These are phyloP conservation scores for Leptonema lineaticorne DNA, from an alignment of 1,140 invertebrate genomes.

Conservation along the genomic window DNA sequence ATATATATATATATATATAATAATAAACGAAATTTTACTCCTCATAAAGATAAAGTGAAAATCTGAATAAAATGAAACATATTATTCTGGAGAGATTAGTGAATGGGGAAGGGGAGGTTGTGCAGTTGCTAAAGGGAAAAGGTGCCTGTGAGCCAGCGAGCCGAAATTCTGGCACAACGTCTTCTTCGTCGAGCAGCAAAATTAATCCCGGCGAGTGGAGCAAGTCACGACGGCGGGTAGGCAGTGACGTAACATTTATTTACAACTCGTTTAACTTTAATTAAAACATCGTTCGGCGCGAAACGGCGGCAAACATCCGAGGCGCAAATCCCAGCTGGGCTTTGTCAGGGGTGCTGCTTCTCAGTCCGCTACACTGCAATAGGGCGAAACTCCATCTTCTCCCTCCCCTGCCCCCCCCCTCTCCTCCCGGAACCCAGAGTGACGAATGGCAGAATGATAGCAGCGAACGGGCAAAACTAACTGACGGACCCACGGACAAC, in stretches of 20 bases:
- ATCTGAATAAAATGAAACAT: neutral
- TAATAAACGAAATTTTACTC: no score
- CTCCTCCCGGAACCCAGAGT: slow-evolving; percentile 3
- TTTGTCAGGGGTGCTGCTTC: no score
- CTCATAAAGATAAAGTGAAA: no score
- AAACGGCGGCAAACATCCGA: slow-evolving; percentile 27
- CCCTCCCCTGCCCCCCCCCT: neutral
- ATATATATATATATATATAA: no score
- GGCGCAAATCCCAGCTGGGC: slow-evolving; percentile 29
- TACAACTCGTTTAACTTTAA: slow-evolving; percentile 33
- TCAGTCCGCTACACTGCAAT: slow-evolving; percentile 2
- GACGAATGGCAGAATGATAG: slow-evolving; percentile 30
- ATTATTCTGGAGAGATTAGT: slow-evolving; percentile 21
- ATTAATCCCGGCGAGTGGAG: slow-evolving; percentile 22
- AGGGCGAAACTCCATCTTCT: neutral
- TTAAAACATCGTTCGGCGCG: slow-evolving; percentile 30
- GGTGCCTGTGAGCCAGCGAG: no score
- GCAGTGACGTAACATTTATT: slow-evolving; percentile 28
- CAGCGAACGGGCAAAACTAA: neutral
- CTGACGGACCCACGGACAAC: neutral
- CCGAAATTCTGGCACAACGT: no score
- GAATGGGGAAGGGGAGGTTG: neutral
- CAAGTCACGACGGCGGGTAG: slow-evolving; percentile 12
- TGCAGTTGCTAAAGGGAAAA: no score
- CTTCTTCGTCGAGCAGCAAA: neutral